A percentile compares a stretch with the other conserved stretches of the same genome.
Conservation (phyloP, 2,113 vertebrate genomes). For the Sinocyclocheilus maitianheensis region DNA sequence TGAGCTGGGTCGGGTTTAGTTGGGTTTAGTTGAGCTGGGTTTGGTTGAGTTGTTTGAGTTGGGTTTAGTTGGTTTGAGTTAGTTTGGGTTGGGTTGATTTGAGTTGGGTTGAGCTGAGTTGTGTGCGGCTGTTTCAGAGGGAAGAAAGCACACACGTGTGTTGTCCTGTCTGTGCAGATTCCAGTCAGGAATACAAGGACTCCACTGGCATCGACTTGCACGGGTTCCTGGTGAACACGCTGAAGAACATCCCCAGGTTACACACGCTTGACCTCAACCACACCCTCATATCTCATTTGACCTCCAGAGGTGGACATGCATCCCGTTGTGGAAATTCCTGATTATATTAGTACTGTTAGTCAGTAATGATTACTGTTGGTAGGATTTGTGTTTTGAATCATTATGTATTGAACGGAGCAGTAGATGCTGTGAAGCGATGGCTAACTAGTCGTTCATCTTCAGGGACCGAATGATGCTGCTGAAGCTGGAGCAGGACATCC, state of each 20-base stretch:
- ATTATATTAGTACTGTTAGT: not conserved
- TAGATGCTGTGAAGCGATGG: slow-evolving; percentile 88
- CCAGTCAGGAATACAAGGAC: slow-evolving; percentile 97
- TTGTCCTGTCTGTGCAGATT: slow-evolving; percentile 77
- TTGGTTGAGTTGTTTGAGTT: too few relatives aligned
- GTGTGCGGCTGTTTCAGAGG: too few relatives aligned
- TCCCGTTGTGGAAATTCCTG: not conserved
- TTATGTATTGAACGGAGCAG: not conserved
- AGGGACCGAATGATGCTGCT: slow-evolving; percentile 98
- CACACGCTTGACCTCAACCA: not conserved
- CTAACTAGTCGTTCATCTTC: slow-evolving; percentile 4
- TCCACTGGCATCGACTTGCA: slow-evolving; percentile 98
- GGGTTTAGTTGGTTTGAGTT: too few relatives aligned
- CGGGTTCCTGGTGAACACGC: slow-evolving; percentile 96
- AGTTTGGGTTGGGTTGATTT: too few relatives aligned
- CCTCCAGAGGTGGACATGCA: not conserved
- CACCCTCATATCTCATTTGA: not conserved
- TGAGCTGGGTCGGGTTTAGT: too few relatives aligned
- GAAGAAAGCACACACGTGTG: not conserved
- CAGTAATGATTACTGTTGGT: not conserved
- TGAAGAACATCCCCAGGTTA: slow-evolving; percentile 96
- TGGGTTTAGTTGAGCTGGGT: too few relatives aligned
- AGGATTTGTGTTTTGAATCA: not conserved
- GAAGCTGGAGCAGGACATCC: slow-evolving; percentile 98
- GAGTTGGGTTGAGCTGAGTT: too few relatives aligned